phyloP scores from a whole-genome alignment of 1,140 invertebrate genomes.

The Ostrea edulis region DNA sequence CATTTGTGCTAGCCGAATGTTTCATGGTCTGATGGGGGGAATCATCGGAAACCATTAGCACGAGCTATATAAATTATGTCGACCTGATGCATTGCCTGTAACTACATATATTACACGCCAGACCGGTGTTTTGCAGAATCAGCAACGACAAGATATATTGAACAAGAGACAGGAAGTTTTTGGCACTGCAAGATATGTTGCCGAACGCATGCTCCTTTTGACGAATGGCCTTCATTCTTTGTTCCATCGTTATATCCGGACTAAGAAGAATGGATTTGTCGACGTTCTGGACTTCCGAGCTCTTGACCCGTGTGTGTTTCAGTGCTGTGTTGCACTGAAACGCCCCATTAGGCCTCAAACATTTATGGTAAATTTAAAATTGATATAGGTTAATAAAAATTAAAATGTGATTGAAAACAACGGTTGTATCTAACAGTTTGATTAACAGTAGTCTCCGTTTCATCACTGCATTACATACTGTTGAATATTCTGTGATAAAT shows the following conservation, averaged over 20 bases:
- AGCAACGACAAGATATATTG: background rate
- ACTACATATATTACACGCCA: too few species aligned
- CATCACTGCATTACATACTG: too few species aligned
- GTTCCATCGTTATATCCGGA: conserved; percentile 45
- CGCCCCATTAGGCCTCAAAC: conserved; percentile 41
- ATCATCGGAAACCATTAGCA: too few species aligned
- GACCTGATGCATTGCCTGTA: too few species aligned
- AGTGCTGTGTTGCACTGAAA: conserved; percentile 48
- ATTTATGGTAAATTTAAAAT: conserved; percentile 46
- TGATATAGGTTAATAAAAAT: too few species aligned
- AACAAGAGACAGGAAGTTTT: conserved; percentile 32
- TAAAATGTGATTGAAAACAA: too few species aligned
- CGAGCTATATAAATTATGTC: too few species aligned
- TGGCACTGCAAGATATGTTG: conserved; percentile 29
- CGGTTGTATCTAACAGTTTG: too few species aligned
- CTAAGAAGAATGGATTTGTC: background rate
- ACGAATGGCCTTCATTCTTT: conserved; percentile 38
- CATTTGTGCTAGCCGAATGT: too few species aligned
- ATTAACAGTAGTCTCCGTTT: too few species aligned
- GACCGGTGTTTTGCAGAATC: background rate
- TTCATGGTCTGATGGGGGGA: too few species aligned
- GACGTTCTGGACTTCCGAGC: conserved; percentile 50
- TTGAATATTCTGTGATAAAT: too few species aligned
- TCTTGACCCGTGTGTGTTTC: conserved; percentile 45
- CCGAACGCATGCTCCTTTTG: conserved; percentile 19